These are phyloP conservation scores for Catocala sponsa DNA, from an alignment of 2,888 invertebrate species.

Conservation along the genomic window DNA sequence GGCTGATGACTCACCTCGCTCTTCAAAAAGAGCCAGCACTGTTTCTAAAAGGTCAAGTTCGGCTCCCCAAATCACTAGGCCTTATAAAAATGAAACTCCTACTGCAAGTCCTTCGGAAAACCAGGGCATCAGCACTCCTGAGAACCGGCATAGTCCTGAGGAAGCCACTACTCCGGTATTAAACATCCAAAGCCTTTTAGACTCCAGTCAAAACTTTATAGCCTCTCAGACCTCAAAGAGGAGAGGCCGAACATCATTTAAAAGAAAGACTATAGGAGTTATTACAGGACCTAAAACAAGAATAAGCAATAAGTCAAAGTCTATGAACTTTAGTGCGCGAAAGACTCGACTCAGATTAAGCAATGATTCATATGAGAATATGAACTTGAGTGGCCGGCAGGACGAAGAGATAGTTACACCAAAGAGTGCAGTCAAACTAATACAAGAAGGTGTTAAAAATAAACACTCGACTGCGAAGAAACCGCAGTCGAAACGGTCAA, in stretches of 20 bases:
- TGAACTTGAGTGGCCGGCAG: conserved; percentile 51
- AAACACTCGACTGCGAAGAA: conserved; percentile 84
- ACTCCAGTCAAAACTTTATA: conserved; percentile 61
- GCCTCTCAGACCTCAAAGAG: conserved; percentile 38
- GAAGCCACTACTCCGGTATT: conserved; percentile 73
- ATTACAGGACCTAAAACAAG: conserved; percentile 49
- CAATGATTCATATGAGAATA: conserved; percentile 50
- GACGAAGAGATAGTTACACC: conserved; percentile 72
- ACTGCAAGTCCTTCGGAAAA: conserved; percentile 20
- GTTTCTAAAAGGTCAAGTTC: conserved; percentile 28
- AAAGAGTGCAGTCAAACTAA: conserved; percentile 68
- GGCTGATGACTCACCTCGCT: conserved; percentile 58
- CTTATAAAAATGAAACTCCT: conserved; percentile 5
- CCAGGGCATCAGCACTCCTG: conserved; percentile 68
- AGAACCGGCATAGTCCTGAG: conserved; percentile 64
- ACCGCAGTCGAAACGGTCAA: conserved; percentile 78
- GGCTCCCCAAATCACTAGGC: background rate
- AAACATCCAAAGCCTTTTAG: conserved; percentile 71
- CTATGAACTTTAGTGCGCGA: conserved; percentile 50
- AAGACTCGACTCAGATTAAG: conserved; percentile 52
- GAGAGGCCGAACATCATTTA: conserved; percentile 30
- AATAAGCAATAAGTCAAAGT: conserved; percentile 56
- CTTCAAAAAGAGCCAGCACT: conserved; percentile 53
- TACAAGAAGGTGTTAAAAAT: conserved; percentile 78
- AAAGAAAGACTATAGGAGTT: conserved; percentile 65